Percentiles rank a stretch among this genome's conserved stretches.
Evolutionary conservation across 2,113 vertebrate species (phyloP).

Genomic region (human): GRCh38 chr4:42908501-42909000

Average conservation of each 20-base stretch:
- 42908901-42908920: neutral
- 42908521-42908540: neutral
- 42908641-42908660: neutral
- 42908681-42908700: neutral
- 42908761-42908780: neutral
- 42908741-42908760: neutral
- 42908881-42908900: neutral
- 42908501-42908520: neutral
- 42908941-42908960: no score
- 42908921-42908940: neutral
- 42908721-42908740: no score
- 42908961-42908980: no score
- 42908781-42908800: neutral
- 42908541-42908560: neutral
- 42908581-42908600: neutral
- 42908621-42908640: neutral
- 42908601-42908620: neutral
- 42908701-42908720: neutral
- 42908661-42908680: neutral
- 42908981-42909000: no score
- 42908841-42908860: neutral
- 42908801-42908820: neutral
- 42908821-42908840: neutral
- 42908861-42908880: neutral
- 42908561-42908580: neutral